A percentile compares a stretch with the other conserved stretches of the same genome.
Conservation (phyloP, 2,797 vertebrate species). For the Leptatherina wallacei region DNA sequence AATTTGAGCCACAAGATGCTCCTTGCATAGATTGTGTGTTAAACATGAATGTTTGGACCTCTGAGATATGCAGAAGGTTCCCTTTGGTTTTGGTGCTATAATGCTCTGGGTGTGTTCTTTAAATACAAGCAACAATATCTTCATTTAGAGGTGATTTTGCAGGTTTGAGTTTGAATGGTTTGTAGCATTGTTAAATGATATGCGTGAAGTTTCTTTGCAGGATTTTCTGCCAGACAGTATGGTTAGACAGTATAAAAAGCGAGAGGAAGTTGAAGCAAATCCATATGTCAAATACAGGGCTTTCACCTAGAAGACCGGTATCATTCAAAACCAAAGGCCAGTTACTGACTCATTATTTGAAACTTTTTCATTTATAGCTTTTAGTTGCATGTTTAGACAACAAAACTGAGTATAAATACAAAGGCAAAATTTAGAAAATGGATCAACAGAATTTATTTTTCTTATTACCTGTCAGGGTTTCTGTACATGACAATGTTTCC, state of each 20-base stretch:
- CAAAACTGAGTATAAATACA: background rate
- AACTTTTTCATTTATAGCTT: background rate
- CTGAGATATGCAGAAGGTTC: background rate
- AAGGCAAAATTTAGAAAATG: background rate
- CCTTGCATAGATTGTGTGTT: no score
- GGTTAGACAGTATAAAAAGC: background rate
- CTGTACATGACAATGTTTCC: conserved; percentile 34
- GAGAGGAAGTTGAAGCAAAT: background rate
- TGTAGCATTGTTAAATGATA: background rate
- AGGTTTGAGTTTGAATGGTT: background rate
- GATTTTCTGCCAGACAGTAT: background rate
- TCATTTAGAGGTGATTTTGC: background rate
- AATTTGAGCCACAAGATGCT: background rate
- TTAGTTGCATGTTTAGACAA: background rate
- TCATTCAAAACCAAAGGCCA: background rate
- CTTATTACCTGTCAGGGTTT: background rate
- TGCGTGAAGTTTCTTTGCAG: background rate
- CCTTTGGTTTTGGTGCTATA: background rate
- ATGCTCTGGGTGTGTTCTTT: background rate
- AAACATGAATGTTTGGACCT: background rate
- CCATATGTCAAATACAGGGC: background rate
- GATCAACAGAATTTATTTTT: background rate
- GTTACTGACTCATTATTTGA: background rate
- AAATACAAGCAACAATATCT: background rate
- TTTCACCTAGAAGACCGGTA: no score